A percentile compares a stretch with the other conserved stretches of the same genome.
These are phyloP conservation scores for Crax fasciolata DNA, from an alignment of 2,797 vertebrate genomes.

Conservation along the genomic window DNA sequence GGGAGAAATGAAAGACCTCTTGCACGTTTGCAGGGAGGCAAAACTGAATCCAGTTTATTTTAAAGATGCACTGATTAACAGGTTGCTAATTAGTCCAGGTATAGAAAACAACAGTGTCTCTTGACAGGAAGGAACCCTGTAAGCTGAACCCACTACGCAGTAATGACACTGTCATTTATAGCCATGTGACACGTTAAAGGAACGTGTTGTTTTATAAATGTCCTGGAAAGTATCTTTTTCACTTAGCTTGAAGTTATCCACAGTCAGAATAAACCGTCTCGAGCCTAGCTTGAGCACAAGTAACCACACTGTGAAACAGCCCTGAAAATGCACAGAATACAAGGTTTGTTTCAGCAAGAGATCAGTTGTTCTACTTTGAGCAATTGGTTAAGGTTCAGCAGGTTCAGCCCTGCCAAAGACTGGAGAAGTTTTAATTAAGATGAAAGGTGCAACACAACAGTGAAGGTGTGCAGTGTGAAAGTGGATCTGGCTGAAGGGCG, in stretches of 20 bases:
- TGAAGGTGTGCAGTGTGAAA: not conserved
- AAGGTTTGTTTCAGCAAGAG: not conserved
- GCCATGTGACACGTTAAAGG: not conserved
- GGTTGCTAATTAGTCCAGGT: not conserved
- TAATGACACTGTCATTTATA: not conserved
- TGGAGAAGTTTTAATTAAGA: not conserved
- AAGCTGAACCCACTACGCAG: not conserved
- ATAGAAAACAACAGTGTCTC: not conserved
- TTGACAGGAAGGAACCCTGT: not conserved
- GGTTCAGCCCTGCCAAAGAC: not conserved
- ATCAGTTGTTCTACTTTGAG: not conserved
- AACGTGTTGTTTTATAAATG: not conserved
- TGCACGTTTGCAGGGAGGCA: not conserved
- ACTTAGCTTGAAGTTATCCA: not conserved
- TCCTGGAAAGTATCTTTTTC: not conserved
- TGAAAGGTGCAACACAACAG: not conserved
- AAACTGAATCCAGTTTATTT: not conserved
- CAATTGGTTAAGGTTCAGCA: not conserved
- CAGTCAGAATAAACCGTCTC: not conserved
- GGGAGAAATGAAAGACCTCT: too few species aligned
- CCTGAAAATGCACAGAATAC: not conserved
- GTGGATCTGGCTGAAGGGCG: not conserved
- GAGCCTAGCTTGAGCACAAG: not conserved
- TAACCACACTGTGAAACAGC: not conserved
- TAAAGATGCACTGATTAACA: constrained; percentile 1